Percentiles rank a stretch among this genome's conserved stretches.
phyloP scores from a whole-genome alignment of 30 jellyfish, hydroid and myxozoan species.

The Aurelia aurita complex sp. Pacific region DNA sequence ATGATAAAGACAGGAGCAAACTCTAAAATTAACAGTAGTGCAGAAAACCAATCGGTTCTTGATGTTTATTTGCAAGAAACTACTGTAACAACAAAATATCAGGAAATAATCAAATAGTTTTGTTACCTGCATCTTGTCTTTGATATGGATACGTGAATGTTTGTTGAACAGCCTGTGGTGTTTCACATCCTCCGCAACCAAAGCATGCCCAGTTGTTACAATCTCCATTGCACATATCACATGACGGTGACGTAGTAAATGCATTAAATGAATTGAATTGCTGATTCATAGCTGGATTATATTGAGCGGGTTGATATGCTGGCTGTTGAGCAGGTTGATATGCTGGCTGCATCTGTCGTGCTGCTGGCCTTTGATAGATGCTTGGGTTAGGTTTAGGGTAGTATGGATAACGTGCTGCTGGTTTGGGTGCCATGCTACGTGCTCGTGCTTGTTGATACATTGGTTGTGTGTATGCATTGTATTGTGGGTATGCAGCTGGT shows the following conservation, averaged over 20 bases:
- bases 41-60: too few species aligned
- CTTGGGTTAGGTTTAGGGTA: slow-evolving; percentile 50
- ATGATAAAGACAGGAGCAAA: too few species aligned
- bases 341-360: slow-evolving; percentile 57
- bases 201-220: slow-evolving; percentile 88
- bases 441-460: slow-evolving; percentile 62
- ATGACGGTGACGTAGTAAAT: slow-evolving; percentile 62
- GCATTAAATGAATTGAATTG: slow-evolving; percentile 54
- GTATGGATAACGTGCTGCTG: slow-evolving; percentile 13
- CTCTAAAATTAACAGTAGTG: too few species aligned
- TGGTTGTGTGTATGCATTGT: slow-evolving; percentile 28
- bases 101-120: not conserved
- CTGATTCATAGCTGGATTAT: slow-evolving; percentile 58
- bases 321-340: slow-evolving; percentile 54
- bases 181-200: slow-evolving; percentile 99
- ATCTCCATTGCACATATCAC: slow-evolving; percentile 95
- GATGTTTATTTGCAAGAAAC: too few species aligned
- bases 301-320: slow-evolving; percentile 50
- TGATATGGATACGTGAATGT: slow-evolving; percentile 86
- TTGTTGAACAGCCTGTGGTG: slow-evolving; percentile 84
- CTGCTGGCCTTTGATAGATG: slow-evolving; percentile 49
- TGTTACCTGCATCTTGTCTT: slow-evolving; percentile 95
- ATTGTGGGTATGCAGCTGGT: slow-evolving; percentile 42
- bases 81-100: too few species aligned
- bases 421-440: slow-evolving; percentile 14